Conservation (phyloP, 2,797 vertebrate species). For the Mionectes olivaceus region DNA sequence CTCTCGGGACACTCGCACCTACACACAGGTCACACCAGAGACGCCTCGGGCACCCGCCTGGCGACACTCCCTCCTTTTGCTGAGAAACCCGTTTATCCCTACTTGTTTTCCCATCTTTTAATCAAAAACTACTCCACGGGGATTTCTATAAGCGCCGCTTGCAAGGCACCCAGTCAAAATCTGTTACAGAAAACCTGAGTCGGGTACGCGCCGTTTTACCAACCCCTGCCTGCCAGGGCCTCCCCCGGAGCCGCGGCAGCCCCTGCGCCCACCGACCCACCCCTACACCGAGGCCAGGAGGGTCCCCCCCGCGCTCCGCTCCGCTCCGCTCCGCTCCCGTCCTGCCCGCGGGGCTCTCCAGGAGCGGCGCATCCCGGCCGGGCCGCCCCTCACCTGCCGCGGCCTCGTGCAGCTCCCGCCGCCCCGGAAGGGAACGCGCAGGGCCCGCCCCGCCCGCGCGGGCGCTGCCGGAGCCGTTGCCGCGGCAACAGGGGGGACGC, state of each 20-base stretch:
- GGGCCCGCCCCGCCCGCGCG: not conserved
- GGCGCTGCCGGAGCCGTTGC: not conserved
- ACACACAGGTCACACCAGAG: rapidly evolving
- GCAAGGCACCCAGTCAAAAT: rapidly evolving
- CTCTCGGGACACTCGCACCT: rapidly evolving
- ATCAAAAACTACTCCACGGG: rapidly evolving
- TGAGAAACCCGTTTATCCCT: rapidly evolving
- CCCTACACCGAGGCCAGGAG: no score
- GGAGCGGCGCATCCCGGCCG: not conserved
- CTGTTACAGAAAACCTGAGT: rapidly evolving
- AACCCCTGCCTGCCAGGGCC: not conserved
- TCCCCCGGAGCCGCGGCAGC: not conserved
- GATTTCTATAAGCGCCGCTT: rapidly evolving
- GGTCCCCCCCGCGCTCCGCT: no score
- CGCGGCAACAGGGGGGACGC: not conserved
- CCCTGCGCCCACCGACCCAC: no score
- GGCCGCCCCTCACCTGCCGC: not conserved
- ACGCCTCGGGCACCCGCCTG: rapidly evolving
- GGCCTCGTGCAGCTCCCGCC: not conserved
- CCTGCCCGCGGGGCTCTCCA: no score
- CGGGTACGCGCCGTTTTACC: no score
- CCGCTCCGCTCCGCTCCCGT: no score
- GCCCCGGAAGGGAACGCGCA: not conserved
- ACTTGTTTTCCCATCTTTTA: rapidly evolving
- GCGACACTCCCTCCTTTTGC: not conserved